These are phyloP conservation scores for Tauraco hartlaubi DNA, from an alignment of 2,797 vertebrate genomes.

Conservation along the genomic window DNA sequence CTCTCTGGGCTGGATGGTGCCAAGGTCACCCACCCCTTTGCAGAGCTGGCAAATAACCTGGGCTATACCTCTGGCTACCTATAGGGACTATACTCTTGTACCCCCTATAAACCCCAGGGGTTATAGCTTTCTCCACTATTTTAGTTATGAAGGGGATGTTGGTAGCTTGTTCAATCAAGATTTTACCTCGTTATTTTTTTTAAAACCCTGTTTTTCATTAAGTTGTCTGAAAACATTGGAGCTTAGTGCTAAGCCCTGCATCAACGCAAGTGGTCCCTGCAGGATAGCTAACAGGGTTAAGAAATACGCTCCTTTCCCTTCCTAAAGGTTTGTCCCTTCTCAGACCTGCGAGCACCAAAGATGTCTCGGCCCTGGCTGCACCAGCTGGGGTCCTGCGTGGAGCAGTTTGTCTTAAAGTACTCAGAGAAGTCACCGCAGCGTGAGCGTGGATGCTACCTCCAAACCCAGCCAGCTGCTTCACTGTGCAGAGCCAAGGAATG, in stretches of 20 bases:
- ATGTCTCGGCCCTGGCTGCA: neutral
- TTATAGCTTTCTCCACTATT: neutral
- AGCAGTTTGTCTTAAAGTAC: neutral
- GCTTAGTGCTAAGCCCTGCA: neutral
- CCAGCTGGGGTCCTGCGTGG: neutral
- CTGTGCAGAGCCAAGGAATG: neutral
- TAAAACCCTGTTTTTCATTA: neutral
- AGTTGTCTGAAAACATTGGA: neutral
- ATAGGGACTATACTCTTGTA: neutral
- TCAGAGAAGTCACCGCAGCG: fast-evolving
- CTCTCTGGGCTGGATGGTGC: neutral
- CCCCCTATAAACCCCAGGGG: neutral
- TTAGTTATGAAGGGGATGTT: neutral
- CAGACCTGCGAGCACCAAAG: neutral
- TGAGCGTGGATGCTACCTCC: neutral
- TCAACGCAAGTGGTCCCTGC: fast-evolving
- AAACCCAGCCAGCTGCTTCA: neutral
- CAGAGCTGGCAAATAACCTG: neutral
- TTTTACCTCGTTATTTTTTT: neutral
- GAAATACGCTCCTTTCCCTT: neutral
- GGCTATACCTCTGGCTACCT: neutral
- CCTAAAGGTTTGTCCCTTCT: neutral
- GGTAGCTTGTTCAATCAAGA: neutral
- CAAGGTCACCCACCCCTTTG: neutral
- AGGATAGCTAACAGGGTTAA: neutral